Evolutionary conservation across 2,888 invertebrate genomes (phyloP).

Genomic region (Perithous albicinctus): DNA sequence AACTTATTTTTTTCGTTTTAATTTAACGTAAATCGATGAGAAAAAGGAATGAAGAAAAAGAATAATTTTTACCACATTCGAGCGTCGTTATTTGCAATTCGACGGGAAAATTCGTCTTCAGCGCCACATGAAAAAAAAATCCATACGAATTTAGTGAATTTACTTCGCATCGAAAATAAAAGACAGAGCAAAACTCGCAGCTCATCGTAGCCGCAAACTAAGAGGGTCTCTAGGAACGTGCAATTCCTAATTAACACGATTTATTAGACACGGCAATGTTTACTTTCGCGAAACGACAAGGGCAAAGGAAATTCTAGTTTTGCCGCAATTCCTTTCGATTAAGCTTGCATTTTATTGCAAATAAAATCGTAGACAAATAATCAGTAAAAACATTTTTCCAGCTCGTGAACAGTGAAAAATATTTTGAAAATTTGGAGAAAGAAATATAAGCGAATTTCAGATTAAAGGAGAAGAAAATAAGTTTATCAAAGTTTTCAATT

Average conservation of each 20-base stretch:
- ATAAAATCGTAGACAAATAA: too few relatives aligned
- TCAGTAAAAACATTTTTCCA: too few relatives aligned
- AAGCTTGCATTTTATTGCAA: not conserved
- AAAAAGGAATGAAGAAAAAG: slow-evolving; percentile 4
- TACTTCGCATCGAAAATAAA: slow-evolving; percentile 20
- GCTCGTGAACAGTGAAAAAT: too few relatives aligned
- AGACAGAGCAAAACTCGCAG: slow-evolving; percentile 10
- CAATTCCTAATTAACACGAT: slow-evolving; percentile 66
- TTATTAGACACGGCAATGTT: slow-evolving; percentile 39
- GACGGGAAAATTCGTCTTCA: slow-evolving; percentile 2
- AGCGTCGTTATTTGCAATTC: not conserved
- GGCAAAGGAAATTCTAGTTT: not conserved
- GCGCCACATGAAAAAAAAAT: not conserved
- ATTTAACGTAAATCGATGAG: not conserved
- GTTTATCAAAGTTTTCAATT: too few relatives aligned
- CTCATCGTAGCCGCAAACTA: slow-evolving; percentile 5
- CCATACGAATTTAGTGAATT: slow-evolving; percentile 5
- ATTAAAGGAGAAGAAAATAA: too few relatives aligned
- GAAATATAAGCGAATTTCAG: too few relatives aligned
- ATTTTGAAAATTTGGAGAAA: too few relatives aligned
- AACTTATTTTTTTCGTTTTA: slow-evolving; percentile 4
- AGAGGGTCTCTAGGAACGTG: slow-evolving; percentile 66
- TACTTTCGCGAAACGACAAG: slow-evolving; percentile 34
- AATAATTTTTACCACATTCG: not conserved
- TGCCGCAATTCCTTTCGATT: slow-evolving; percentile 1